Conservation (phyloP, 2,113 vertebrate species). For the Girardinichthys multiradiatus region DNA sequence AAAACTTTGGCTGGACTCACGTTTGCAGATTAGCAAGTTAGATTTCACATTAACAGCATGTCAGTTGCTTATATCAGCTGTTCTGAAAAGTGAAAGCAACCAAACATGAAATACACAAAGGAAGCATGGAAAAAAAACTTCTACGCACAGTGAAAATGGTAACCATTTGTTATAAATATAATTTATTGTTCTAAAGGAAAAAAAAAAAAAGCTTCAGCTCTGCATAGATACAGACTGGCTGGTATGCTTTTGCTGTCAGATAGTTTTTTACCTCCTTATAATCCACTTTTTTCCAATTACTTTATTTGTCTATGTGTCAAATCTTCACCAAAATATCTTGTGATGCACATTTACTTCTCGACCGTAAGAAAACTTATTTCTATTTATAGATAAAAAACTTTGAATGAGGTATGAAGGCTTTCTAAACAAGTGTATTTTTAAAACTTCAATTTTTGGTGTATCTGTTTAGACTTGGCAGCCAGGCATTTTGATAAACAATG, state of each 20-base stretch:
- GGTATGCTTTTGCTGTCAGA: background rate
- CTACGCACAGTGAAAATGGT: background rate
- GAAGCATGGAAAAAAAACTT: too few species aligned
- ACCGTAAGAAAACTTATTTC: too few species aligned
- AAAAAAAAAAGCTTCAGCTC: background rate
- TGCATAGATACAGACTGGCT: background rate
- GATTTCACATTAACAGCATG: background rate
- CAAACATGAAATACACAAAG: background rate
- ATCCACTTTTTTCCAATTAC: background rate
- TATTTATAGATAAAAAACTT: too few species aligned
- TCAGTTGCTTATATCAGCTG: background rate
- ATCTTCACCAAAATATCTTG: too few species aligned
- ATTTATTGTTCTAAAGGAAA: background rate
- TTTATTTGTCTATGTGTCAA: too few species aligned
- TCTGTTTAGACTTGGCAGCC: too few species aligned
- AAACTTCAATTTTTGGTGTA: too few species aligned
- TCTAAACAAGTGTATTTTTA: too few species aligned
- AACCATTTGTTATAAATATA: background rate
- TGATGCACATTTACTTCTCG: too few species aligned
- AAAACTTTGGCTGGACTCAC: background rate
- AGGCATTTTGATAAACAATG: too few species aligned
- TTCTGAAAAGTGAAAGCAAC: background rate
- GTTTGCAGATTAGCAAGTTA: background rate
- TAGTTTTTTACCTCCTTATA: background rate
- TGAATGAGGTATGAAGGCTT: too few species aligned